Evolutionary conservation across 2,113 vertebrate species (phyloP), one percentile per base, ranked within the genome.

Genomic region (Turdus rufiventris): DNA sequence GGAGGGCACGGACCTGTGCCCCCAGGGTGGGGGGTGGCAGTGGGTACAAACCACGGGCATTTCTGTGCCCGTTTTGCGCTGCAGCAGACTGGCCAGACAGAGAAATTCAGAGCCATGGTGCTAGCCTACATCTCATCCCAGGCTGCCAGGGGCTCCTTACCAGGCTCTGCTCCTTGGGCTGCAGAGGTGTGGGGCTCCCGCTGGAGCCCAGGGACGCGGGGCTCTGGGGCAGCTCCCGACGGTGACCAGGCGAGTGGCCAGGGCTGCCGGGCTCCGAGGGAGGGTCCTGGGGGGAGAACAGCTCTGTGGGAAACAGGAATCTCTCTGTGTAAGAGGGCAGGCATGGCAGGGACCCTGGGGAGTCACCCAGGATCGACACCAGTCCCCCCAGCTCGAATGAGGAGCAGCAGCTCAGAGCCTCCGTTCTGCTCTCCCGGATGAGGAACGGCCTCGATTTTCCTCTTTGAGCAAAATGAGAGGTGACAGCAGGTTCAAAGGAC

Each of bases 221-320:
- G 62, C 98, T 99, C 43, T 96, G 96, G 0, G 98, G 98, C 1
- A 97, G 81, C 86, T 99, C 98, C 93, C 95, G 98, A 45, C 98
- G 98, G 21, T 96, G 98, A 16, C 97, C 94, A 9, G 98, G 98
- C 1, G 97, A 96, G 33, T 43, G 92, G 12, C 95, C 45, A 0
- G 98, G 98, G 94, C 98, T 99, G 85, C 98, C 85, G 0, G 97
- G 95, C 36, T 98, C 98, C 8, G 98, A 99, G 56, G 98, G 96
- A 0, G 98, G 98, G 62, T 99, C 99, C 99, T 99, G 87, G 0
- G 6, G 33, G n/a, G 25, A 63, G 1, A 82, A n/a, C 7, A 11
- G 18, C 16, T 18, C 47, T 56, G 51, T 10, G 16, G 7, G 42
- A 29, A 72, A 26, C 0, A 1, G 56, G 43, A 50, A 54, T 1